Evolutionary conservation across 2,113 vertebrate genomes (phyloP), one percentile per base, ranked within the genome.

Genomic region (Diadophis punctatus): DNA sequence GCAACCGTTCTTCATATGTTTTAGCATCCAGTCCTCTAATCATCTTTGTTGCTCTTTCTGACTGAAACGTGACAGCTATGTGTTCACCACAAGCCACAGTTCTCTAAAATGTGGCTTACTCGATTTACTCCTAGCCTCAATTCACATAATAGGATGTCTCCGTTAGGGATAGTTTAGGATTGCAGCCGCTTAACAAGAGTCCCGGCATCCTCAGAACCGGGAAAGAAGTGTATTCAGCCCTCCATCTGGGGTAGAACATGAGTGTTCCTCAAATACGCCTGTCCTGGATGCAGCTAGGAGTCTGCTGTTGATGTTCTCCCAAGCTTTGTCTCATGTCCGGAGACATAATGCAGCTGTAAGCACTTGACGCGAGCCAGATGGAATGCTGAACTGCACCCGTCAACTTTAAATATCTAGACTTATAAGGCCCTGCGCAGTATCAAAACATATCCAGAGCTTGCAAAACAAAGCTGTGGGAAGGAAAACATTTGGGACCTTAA

Each of bases 361-460:
- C 93, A 94, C 96, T 97, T 97, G 97, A 97, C 92, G 68, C 0
- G 1, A 97, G 96, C 52, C 34, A 0, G 87, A 96, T 96, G 97
- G 97, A 98, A 98, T 97, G 97, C 94, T 0, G 96, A 0, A 8
- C 96, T 94, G 94, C 55, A 86, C 95, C 92, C 1, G 2, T 34
- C 95, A 92, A 95, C 90, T 48, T 90, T 2, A 0, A 89, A 92
- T 97, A 91, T 93, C 94, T 0, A 96, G 97, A 98, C 97, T 98
- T 98, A 97, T 96, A 98, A 97, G 97, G 97, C 92, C 90, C 93
- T 96, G 92, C 34, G 8, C 86, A 56, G 94, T 68, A 43, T 86
- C 92, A 86, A 92, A 0, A 84, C 80, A 93, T 93, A 46, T 68
- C 88, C 6, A 1, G 0, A 93, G 90, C 89, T 87, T 27, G 34